Conservation (phyloP, 64 coral and sea anemone species). For the Montipora capricornis region DNA sequence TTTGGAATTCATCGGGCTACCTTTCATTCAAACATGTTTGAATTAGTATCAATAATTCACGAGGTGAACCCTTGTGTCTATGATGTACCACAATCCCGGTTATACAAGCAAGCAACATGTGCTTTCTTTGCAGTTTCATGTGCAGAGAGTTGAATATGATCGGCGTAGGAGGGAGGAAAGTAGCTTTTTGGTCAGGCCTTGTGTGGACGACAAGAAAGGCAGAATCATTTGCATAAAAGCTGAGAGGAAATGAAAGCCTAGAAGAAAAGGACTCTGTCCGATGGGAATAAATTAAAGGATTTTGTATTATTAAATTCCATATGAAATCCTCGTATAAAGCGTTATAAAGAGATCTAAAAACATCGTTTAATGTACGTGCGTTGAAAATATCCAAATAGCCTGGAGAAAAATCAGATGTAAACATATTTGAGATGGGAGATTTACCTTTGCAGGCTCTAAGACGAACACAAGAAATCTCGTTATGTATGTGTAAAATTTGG, state of each 20-base stretch:
- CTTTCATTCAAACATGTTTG: conserved; percentile 90
- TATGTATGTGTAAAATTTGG: conserved; percentile 64
- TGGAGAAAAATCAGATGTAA: conserved; percentile 10
- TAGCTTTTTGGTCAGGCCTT: neutral
- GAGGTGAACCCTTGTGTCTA: conserved; percentile 67
- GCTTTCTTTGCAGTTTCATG: conserved; percentile 37
- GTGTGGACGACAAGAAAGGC: conserved; percentile 26
- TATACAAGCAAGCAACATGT: conserved; percentile 35
- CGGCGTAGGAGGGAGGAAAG: neutral
- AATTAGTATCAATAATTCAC: conserved; percentile 96
- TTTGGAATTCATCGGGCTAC: conserved; percentile 76
- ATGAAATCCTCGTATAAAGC: conserved; percentile 33
- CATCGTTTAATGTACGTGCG: conserved; percentile 7
- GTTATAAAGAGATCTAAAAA: neutral
- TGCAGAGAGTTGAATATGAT: neutral
- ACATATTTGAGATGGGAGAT: conserved; percentile 40
- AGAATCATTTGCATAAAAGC: conserved; percentile 34
- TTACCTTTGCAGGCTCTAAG: conserved; percentile 41
- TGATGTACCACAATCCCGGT: conserved; percentile 27
- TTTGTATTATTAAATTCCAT: conserved; percentile 22
- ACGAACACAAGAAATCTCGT: conserved; percentile 31
- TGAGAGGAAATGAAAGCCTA: conserved; percentile 39
- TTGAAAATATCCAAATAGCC: conserved; percentile 33
- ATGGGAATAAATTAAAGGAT: conserved; percentile 51
- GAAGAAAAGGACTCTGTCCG: conserved; percentile 16